Base-by-base conservation (phyloP, 1,140 invertebrate species). In the Bathynomus jamesi region DNA sequence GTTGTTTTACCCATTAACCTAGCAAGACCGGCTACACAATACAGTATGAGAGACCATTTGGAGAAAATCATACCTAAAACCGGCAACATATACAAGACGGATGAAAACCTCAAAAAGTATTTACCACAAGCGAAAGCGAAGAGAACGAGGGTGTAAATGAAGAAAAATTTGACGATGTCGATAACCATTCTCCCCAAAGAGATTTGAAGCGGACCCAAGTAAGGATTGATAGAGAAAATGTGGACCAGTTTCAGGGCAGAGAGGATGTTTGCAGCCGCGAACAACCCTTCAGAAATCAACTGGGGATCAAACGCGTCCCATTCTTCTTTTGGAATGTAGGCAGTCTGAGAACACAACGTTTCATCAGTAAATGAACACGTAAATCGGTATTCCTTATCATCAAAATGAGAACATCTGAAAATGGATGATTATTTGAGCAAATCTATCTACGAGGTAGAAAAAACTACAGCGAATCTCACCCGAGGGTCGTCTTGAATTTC, bases 301-400 rank as follows among this genome's bases (percentile, higher is more conserved):
- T 96, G 95, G 0, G 94, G 93, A 83, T 98, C 95, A 81, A 92
- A 98, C 13, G 91, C 90, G 79, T 95, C 85, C 95, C 95, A 98
- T 32, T 91, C 82, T 79, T 95, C 91, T 53, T 93, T 84, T 0
- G 91, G 88, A 46, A 91, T 87, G 74, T 87, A 90, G 0, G 88
- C 90, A 17, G 87, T 71, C 75, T 76, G 75, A 11, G 21, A 53
- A 21, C 2, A 53, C n/a, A n/a, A n/a, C n/a, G n/a, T n/a, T n/a
- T n/a, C n/a, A n/a, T n/a, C n/a, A n/a, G n/a, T n/a, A n/a, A n/a
- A n/a, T n/a, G n/a, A n/a, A n/a, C n/a, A n/a, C n/a, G n/a, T n/a
- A n/a, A n/a, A n/a, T n/a, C n/a, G n/a, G n/a, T n/a, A n/a, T n/a
- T n/a, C n/a, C n/a, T n/a, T n/a, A n/a, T n/a, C n/a, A n/a, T n/a